A percentile compares a stretch with the other conserved stretches of the same genome.
These are phyloP conservation scores for Atopsyche davidsoni DNA, from an alignment of 1,140 invertebrate genomes.

Conservation along the genomic window DNA sequence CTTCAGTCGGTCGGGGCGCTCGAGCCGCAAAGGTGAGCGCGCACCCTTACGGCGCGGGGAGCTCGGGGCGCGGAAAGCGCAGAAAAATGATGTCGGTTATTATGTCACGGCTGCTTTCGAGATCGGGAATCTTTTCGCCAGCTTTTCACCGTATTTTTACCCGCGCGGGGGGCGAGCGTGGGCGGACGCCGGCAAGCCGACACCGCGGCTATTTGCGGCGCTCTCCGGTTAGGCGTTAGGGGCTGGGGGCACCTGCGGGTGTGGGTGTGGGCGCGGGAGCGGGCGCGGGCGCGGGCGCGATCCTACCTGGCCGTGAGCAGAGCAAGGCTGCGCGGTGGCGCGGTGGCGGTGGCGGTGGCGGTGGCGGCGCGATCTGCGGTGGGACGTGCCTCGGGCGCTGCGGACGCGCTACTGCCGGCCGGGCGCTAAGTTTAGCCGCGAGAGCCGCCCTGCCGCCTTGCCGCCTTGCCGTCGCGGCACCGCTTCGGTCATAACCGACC, in stretches of 20 bases:
- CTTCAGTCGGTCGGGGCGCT: no score
- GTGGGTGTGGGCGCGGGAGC: neutral
- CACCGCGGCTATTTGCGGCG: no score
- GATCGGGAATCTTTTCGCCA: conserved; percentile 23
- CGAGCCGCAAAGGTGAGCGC: no score
- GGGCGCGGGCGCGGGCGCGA: neutral
- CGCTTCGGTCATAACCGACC: conserved; percentile 3
- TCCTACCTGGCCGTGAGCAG: neutral
- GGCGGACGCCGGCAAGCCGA: neutral
- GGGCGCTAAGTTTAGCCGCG: conserved; percentile 25
- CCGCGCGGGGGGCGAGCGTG: conserved; percentile 7
- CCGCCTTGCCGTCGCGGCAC: conserved; percentile 1
- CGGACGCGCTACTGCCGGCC: conserved; percentile 22
- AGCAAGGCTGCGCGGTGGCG: neutral
- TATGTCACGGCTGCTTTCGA: conserved; percentile 27
- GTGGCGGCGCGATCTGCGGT: neutral
- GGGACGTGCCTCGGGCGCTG: conserved; percentile 22
- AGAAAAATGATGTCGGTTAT: conserved; percentile 27
- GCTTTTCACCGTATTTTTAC: conserved; percentile 22
- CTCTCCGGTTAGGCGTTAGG: no score
- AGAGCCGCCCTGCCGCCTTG: conserved; percentile 8
- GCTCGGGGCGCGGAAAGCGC: no score
- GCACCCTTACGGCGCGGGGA: no score
- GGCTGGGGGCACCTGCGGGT: neutral
- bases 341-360: neutral